Evolutionary conservation across 2,797 vertebrate genomes (phyloP).

Genomic region (Discoglossus pictus): DNA sequence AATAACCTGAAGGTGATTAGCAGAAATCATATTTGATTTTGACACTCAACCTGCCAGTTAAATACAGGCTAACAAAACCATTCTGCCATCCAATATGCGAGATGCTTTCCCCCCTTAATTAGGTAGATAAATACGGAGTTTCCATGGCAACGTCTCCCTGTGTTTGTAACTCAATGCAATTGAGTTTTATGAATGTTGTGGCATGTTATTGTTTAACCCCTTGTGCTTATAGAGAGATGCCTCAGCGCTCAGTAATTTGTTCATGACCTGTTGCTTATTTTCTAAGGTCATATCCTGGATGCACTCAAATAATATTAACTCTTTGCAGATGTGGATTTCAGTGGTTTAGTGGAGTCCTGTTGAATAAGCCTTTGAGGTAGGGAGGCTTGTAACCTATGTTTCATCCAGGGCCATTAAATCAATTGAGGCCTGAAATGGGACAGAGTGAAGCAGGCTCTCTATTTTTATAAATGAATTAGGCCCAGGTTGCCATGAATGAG

Average conservation of each 20-base stretch:
- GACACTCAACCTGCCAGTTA: conserved; percentile 66
- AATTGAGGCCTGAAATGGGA: no score
- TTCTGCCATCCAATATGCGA: conserved; percentile 69
- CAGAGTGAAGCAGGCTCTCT: no score
- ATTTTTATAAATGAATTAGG: no score
- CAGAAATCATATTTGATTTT: conserved; percentile 66
- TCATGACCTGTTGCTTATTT: no score
- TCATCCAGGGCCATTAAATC: no score
- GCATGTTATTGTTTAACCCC: conserved; percentile 49
- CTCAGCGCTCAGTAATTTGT: not conserved
- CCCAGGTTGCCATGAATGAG: no score
- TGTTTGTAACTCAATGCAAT: conserved; percentile 65
- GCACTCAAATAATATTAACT: no score
- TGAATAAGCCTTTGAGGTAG: no score
- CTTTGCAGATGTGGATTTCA: no score
- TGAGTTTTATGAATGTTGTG: conserved; percentile 60
- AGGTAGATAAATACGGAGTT: conserved; percentile 71
- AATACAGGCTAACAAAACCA: conserved; percentile 70
- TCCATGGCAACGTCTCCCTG: conserved; percentile 64
- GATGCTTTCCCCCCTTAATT: conserved; percentile 68
- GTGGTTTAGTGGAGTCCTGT: no score
- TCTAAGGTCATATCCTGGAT: no score
- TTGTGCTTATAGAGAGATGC: not conserved
- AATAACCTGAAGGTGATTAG: conserved; percentile 68
- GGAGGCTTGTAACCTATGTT: no score